Percentiles rank a stretch among this genome's conserved stretches.
Evolutionary conservation across 2,797 vertebrate species (phyloP).

Genomic region (Rhabdomys pumilio): DNA sequence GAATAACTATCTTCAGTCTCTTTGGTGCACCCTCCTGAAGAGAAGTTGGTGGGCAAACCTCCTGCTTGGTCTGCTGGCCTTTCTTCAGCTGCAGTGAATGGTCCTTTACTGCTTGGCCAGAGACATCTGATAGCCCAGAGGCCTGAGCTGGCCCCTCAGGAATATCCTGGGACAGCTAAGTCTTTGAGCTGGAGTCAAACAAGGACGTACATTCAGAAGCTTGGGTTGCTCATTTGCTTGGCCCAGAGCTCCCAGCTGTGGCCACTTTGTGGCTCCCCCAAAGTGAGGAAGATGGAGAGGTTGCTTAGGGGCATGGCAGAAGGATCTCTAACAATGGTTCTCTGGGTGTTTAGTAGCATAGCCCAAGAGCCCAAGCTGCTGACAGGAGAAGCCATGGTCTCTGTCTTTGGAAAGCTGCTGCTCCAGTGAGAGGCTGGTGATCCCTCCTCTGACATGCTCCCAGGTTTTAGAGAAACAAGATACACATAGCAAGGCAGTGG

Average conservation of each 20-base stretch:
- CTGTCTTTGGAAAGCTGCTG: neutral
- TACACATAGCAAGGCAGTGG: neutral
- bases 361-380: neutral
- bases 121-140: slow-evolving; percentile 73
- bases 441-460: neutral
- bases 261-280: slow-evolving; percentile 45
- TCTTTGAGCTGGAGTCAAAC: slow-evolving; percentile 61
- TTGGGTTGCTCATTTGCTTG: neutral
- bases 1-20: neutral
- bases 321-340: neutral
- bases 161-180: slow-evolving; percentile 67
- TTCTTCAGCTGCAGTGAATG: slow-evolving; percentile 63
- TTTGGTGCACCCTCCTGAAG: neutral
- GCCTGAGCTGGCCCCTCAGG: slow-evolving; percentile 41
- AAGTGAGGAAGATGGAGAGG: slow-evolving; percentile 9
- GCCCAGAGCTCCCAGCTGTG: slow-evolving; percentile 50
- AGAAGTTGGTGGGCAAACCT: neutral
- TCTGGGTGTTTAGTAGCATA: neutral
- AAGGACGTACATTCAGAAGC: slow-evolving; percentile 65
- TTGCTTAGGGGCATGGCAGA: neutral
- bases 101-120: slow-evolving; percentile 70
- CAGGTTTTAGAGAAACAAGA: neutral
- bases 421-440: neutral
- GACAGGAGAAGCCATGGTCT: neutral
- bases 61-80: slow-evolving; percentile 15